Conservation (phyloP, 2,113 vertebrate genomes). For the Otis tarda region DNA sequence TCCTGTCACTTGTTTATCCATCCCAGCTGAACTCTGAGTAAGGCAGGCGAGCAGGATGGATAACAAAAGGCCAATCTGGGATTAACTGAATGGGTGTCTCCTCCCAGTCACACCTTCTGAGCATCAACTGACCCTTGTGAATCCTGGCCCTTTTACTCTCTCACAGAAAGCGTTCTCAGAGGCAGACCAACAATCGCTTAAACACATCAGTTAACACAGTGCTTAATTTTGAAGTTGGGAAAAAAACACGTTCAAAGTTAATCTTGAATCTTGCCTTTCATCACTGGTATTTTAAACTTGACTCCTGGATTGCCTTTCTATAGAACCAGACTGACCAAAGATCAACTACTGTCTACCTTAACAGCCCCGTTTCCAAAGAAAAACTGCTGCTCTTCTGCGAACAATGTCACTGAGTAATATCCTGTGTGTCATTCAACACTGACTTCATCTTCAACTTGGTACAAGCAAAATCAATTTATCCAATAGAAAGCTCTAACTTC, state of each 20-base stretch:
- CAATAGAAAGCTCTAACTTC: constrained; percentile 15
- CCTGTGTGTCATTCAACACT: not conserved
- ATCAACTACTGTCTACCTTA: not conserved
- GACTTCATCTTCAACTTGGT: constrained; percentile 20
- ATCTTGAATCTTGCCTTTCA: not conserved
- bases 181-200: not conserved
- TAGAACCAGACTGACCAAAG: not conserved
- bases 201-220: not conserved
- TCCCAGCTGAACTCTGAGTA: not conserved
- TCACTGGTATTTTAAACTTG: not conserved
- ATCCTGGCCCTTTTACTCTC: not conserved
- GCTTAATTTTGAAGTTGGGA: not conserved
- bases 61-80: not conserved
- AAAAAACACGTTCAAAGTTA: not conserved
- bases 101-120: not conserved
- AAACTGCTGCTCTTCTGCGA: not conserved
- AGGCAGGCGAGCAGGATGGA: not conserved
- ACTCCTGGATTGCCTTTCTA: not conserved
- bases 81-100: not conserved
- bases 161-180: not conserved
- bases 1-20: not conserved
- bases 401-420: accelerated
- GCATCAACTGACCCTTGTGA: not conserved
- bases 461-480: not conserved
- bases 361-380: not conserved